A percentile compares a stretch with the other conserved stretches of the same genome.
Conservation (phyloP, 2,888 invertebrate genomes). For the Hypercompe scribonia region DNA sequence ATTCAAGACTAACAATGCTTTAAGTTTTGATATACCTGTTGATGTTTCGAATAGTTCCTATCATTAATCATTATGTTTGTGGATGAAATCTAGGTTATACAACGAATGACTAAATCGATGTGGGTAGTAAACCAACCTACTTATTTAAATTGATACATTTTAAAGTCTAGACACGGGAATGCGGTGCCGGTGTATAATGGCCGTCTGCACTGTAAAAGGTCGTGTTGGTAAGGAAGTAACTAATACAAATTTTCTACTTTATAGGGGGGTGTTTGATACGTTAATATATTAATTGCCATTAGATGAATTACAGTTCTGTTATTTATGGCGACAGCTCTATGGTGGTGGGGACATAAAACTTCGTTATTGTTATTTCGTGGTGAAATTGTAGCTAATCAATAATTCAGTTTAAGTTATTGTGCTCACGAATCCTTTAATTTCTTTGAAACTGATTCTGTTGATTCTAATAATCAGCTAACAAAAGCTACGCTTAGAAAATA, state of each 20-base stretch:
- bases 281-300: conserved; percentile 17
- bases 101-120: neutral
- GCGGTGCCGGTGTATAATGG: conserved; percentile 23
- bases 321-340: conserved; percentile 5
- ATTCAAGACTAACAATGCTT: neutral
- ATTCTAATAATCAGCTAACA: no score
- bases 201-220: neutral
- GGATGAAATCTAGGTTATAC: conserved; percentile 10
- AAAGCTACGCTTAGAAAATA: no score
- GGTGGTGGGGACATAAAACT: neutral
- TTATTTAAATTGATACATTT: conserved; percentile 11
- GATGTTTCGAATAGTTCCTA: neutral
- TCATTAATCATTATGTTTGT: neutral
- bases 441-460: neutral
- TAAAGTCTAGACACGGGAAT: conserved; percentile 24
- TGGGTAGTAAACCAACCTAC: conserved; percentile 3
- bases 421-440: neutral
- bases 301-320: conserved; percentile 2
- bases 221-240: neutral
- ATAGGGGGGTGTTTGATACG: conserved; percentile 35
- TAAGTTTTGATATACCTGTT: neutral
- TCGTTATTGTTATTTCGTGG: neutral
- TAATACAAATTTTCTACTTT: conserved; percentile 4
- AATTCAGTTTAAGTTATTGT: neutral
- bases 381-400: neutral